Percentiles rank a stretch among this genome's conserved stretches.
These are phyloP conservation scores for Bellardia pandia DNA, from an alignment of 2,888 invertebrate species.

Conservation along the genomic window DNA sequence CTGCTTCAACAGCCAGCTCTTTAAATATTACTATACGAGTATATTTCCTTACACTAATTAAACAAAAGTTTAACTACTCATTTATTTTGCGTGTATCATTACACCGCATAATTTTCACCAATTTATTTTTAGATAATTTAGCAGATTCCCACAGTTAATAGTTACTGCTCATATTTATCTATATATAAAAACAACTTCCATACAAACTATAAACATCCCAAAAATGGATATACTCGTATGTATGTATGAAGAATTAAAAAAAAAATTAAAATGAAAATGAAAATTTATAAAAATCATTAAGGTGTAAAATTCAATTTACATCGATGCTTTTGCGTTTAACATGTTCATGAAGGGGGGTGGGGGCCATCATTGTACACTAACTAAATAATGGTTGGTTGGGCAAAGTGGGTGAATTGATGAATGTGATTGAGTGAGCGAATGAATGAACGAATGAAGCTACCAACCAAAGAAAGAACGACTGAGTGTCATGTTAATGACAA, in stretches of 20 bases:
- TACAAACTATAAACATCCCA: conserved; percentile 1
- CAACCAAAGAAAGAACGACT: neutral
- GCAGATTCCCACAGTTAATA: conserved; percentile 12
- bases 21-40: neutral
- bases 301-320: conserved; percentile 66
- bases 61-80: conserved; percentile 12
- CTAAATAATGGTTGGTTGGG: conserved; percentile 17
- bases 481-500: conserved; percentile 60
- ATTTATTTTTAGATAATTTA: conserved; percentile 54
- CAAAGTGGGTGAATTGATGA: conserved; percentile 23
- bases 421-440: conserved; percentile 40
- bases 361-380: conserved; percentile 4
- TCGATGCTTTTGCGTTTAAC: conserved; percentile 42
- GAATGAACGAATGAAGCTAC: neutral
- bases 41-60: conserved; percentile 19
- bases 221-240: neutral
- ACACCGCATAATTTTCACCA: neutral
- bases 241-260: neutral
- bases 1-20: neutral
- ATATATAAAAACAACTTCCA: neutral
- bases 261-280: conserved; percentile 8
- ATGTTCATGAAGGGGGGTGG: conserved; percentile 36
- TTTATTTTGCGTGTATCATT: conserved; percentile 15
- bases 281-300: conserved; percentile 60
- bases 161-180: neutral